phyloP scores from a whole-genome alignment of 2,797 vertebrate genomes.

The Cercopithecus petaurista region DNA sequence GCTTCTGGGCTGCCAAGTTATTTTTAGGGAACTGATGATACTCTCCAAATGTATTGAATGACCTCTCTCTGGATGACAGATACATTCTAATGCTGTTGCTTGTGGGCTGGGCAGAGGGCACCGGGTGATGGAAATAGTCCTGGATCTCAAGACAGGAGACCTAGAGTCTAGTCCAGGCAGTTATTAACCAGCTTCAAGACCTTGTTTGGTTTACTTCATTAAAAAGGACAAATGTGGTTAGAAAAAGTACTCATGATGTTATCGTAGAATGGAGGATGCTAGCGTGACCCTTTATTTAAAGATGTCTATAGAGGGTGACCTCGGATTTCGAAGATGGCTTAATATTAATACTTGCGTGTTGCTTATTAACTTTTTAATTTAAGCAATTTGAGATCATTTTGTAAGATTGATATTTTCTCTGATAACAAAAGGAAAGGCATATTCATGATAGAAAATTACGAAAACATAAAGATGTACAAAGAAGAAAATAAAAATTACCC shows the following conservation, averaged over 20 bases:
- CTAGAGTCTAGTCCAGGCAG: background rate
- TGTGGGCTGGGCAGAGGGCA: conserved; percentile 11
- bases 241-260: background rate
- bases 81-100: conserved; percentile 43
- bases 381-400: conserved; percentile 33
- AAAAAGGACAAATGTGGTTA: background rate
- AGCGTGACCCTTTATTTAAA: background rate
- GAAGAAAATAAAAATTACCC: conserved; percentile 41
- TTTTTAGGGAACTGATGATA: conserved; percentile 70
- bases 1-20: conserved; percentile 56
- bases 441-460: conserved; percentile 15
- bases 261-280: background rate
- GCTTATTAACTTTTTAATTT: conserved; percentile 27
- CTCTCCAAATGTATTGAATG: conserved; percentile 67
- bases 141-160: background rate
- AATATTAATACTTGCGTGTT: background rate
- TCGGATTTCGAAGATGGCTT: background rate
- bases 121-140: background rate
- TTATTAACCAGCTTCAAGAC: background rate
- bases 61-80: conserved; percentile 65
- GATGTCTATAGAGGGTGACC: background rate
- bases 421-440: background rate
- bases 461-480: background rate
- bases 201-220: background rate
- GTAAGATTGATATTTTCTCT: conserved; percentile 26